A percentile compares a stretch with the other conserved stretches of the same genome.
Conservation (phyloP, 2,113 vertebrate species). For the Gila orcuttii region DNA sequence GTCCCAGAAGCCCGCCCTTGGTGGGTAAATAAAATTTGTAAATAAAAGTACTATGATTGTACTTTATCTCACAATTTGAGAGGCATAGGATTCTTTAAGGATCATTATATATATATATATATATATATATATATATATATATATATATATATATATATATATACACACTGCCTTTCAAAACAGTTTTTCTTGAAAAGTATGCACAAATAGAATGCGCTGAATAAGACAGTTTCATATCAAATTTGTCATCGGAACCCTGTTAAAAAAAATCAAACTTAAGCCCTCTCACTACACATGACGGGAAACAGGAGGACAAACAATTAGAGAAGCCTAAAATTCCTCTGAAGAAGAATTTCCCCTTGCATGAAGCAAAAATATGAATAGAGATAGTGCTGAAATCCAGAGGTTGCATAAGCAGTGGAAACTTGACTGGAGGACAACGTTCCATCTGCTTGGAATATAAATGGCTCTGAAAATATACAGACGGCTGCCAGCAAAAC, state of each 20-base stretch:
- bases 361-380: conserved; percentile 48
- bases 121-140: not conserved
- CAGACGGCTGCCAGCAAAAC: conserved; percentile 58
- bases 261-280: conserved; percentile 48
- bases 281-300: conserved; percentile 49
- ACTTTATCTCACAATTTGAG: conserved; percentile 23
- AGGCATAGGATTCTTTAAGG: no score
- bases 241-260: conserved; percentile 32
- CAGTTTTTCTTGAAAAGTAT: not conserved
- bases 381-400: conserved; percentile 59
- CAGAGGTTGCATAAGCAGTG: conserved; percentile 73
- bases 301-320: conserved; percentile 60
- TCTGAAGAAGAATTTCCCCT: conserved; percentile 57
- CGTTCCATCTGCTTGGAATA: conserved; percentile 67
- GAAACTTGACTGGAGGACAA: conserved; percentile 75
- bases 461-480: conserved; percentile 59
- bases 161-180: not conserved
- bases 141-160: no score
- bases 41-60: not conserved
- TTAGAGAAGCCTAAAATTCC: conserved; percentile 65
- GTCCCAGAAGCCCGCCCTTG: not conserved
- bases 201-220: not conserved
- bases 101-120: not conserved
- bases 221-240: not conserved
- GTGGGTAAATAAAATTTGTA: not conserved